A percentile compares a stretch with the other conserved stretches of the same genome.
Evolutionary conservation across 2,888 invertebrate genomes (phyloP).

Genomic region (Platerodrilus igneus): DNA sequence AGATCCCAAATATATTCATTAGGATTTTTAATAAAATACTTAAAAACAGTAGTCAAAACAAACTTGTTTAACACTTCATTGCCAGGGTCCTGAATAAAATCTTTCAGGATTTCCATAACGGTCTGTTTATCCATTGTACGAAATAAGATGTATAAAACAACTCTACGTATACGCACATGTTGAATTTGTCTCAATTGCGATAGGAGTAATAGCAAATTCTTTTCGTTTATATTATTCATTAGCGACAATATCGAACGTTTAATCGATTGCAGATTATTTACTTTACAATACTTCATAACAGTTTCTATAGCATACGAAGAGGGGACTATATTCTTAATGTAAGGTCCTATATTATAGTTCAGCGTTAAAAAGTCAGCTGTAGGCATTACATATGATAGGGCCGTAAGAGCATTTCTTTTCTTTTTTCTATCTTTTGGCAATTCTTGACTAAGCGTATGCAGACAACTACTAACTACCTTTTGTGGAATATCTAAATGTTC

Average conservation of each 20-base stretch:
- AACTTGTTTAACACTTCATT: conserved; percentile 9
- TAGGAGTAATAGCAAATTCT: conserved; percentile 12
- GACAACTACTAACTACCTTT: no score
- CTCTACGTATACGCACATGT: conserved; percentile 18
- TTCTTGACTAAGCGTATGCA: no score
- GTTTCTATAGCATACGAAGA: conserved; percentile 2
- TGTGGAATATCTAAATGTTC: no score
- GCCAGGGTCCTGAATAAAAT: conserved; percentile 8
- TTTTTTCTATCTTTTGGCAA: no score
- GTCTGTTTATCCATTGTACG: conserved; percentile 5
- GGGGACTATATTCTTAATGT: no score
- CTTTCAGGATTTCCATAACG: not conserved
- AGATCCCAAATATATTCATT: conserved; percentile 12
- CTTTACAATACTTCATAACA: conserved; percentile 13
- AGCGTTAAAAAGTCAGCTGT: no score
- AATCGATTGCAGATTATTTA: conserved; percentile 14
- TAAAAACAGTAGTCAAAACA: conserved; percentile 11
- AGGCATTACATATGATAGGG: no score
- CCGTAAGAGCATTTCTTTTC: no score
- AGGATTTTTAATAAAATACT: conserved; percentile 13
- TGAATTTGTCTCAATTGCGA: conserved; percentile 5
- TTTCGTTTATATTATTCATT: conserved; percentile 13
- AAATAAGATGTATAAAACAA: conserved; percentile 14
- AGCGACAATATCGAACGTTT: conserved; percentile 12
- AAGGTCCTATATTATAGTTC: no score